Conservation (phyloP, 2,113 vertebrate genomes). For the Pristiophorus japonicus region DNA sequence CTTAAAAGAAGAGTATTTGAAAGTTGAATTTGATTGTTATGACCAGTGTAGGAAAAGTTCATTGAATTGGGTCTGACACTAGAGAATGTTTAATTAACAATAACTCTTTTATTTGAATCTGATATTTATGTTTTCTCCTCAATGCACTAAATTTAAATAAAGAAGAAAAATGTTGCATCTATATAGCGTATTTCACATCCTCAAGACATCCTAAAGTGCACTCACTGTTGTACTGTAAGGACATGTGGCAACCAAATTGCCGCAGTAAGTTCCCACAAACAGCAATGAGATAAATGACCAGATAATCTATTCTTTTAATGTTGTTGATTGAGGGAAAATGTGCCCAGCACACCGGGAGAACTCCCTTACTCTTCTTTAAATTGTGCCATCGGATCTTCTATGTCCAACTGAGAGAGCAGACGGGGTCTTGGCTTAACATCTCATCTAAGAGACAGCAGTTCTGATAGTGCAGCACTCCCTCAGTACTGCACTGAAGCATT, state of each 20-base stretch:
- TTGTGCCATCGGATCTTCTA: neutral
- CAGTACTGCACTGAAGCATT: neutral
- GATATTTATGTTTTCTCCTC: neutral
- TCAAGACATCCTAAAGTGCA: neutral
- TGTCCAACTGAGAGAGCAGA: neutral
- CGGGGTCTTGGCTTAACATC: neutral
- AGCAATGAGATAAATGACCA: neutral
- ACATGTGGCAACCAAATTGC: neutral
- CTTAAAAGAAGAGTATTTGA: neutral
- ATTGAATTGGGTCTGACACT: neutral
- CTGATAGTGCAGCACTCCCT: neutral
- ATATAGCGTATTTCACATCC: neutral
- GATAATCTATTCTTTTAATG: neutral
- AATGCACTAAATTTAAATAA: neutral
- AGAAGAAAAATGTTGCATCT: neutral
- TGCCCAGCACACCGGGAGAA: neutral
- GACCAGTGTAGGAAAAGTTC: neutral
- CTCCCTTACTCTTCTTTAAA: neutral
- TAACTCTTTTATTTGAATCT: neutral
- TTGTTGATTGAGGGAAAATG: neutral
- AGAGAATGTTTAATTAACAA: neutral
- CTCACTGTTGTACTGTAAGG: neutral
- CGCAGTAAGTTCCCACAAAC: neutral
- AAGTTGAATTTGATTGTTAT: neutral
- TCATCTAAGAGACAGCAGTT: neutral